Percentiles rank a stretch among this genome's conserved stretches.
These are phyloP conservation scores for Pseudolaguvia tuberculata DNA, from an alignment of 2,113 vertebrate genomes.

Conservation along the genomic window DNA sequence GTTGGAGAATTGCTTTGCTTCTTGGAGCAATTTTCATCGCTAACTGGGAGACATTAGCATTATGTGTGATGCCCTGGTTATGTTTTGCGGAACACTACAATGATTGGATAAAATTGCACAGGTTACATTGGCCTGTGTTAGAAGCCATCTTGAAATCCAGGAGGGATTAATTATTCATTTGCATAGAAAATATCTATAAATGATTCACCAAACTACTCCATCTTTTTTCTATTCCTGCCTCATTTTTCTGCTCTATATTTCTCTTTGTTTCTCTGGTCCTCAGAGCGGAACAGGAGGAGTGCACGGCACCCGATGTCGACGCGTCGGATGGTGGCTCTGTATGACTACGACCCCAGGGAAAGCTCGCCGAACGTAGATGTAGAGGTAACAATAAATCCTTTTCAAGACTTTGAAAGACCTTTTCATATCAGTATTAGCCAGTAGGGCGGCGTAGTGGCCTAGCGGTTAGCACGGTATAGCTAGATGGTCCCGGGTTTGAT, in stretches of 20 bases:
- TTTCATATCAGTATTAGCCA: conserved; percentile 27
- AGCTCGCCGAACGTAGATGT: conserved; percentile 96
- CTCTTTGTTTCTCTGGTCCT: background rate
- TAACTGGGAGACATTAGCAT: too few relatives aligned
- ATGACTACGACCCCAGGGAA: conserved; percentile 91
- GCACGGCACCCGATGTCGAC: conserved; percentile 71
- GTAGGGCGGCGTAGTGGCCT: too few relatives aligned
- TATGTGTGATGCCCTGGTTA: too few relatives aligned
- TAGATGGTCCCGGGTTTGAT: too few relatives aligned
- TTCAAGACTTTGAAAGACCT: conserved; percentile 10
- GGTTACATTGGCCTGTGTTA: too few relatives aligned
- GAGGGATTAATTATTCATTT: too few relatives aligned
- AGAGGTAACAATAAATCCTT: conserved; percentile 72
- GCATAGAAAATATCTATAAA: background rate
- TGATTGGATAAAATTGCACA: too few relatives aligned
- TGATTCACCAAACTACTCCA: background rate
- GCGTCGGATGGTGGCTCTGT: conserved; percentile 88
- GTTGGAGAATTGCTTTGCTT: too few relatives aligned
- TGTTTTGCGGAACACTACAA: too few relatives aligned
- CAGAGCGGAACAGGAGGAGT: conserved; percentile 82
- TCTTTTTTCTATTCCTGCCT: background rate
- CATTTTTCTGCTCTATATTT: background rate
- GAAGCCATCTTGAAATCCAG: too few relatives aligned
- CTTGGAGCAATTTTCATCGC: too few relatives aligned
- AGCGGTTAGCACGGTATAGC: too few relatives aligned